Conservation (phyloP, 2,113 vertebrate species). For the Coturnix japonica region DNA sequence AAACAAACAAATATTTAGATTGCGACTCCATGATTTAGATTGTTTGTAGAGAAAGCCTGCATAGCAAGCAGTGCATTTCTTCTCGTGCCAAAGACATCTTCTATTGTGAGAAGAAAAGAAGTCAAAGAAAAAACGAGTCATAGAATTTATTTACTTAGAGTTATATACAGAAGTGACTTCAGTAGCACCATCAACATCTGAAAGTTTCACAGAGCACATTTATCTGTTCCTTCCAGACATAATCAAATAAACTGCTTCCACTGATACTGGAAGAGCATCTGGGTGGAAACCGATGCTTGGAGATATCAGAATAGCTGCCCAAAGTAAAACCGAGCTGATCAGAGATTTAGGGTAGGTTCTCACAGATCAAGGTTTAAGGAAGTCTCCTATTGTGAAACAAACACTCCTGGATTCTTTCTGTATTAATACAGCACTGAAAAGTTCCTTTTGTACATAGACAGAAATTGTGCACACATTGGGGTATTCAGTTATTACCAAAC, state of each 20-base stretch:
- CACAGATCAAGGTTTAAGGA: background rate
- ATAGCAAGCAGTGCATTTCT: background rate
- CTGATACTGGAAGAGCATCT: background rate
- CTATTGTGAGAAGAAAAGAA: background rate
- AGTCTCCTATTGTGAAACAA: background rate
- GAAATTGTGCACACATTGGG: background rate
- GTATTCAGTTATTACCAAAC: background rate
- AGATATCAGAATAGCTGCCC: background rate
- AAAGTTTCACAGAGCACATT: background rate
- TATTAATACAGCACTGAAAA: background rate
- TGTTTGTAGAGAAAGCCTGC: conserved; percentile 25
- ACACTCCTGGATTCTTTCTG: background rate
- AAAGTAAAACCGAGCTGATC: background rate
- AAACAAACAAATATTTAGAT: conserved; percentile 48
- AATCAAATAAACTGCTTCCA: background rate
- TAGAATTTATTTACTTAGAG: conserved; percentile 7
- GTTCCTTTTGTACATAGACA: background rate
- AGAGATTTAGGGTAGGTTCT: background rate
- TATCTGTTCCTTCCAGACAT: background rate
- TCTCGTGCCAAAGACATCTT: conserved; percentile 5
- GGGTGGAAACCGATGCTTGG: background rate
- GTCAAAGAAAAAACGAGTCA: background rate
- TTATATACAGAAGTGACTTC: background rate
- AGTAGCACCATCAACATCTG: background rate
- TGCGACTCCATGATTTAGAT: background rate